Evolutionary conservation across 2,888 invertebrate genomes (phyloP), one percentile per base, ranked within the genome.

Genomic region (Oligia fasciuncula): DNA sequence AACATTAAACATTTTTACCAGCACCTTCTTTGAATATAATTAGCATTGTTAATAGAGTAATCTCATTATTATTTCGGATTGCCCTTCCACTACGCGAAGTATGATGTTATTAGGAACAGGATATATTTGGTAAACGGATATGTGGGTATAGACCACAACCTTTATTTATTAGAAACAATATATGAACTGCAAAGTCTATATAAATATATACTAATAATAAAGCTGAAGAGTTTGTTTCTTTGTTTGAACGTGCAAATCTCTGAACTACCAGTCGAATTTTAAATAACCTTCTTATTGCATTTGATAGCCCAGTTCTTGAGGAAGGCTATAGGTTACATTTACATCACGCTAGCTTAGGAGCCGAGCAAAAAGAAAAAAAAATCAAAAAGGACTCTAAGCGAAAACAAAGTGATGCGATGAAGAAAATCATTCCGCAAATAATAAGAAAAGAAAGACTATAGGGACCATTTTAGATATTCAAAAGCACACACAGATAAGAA

Each of bases 1-100:
- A 46, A 60, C 43, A 73, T 84, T n/a, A 29, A 84, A 71, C 35
- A 75, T 54, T 74, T 65, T 74, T 80, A 74, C 40, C 14, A 70
- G 14, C 9, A 46, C 51, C 29, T 65, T 68, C 71, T 80, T 80
- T 51, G 72, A 73, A 85, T 69, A 66, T 14, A 46, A 72, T 81
- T 69, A 76, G 43, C 46, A 76, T 66, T 85, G 40, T 23, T 57
- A 81, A 66, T 74, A 68, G 43, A 43, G 77, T 69, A 57, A 71
- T 76, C 29, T 68, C 43, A 65, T 83, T 81, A 69, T 69, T 65
- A 65, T 73, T 73, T 76, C 13, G 46, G 70, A 54, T 19, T 73
- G 46, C 57, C 60, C 60, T 72, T 85, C 60, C 40, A 74, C n/a
- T 73, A 62, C 13, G 62, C 29, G 11, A 54, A 46, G 35, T 72